A percentile compares a stretch with the other conserved stretches of the same genome.
Evolutionary conservation across 2,888 invertebrate species (phyloP).

Genomic region (Baronia brevicornis): DNA sequence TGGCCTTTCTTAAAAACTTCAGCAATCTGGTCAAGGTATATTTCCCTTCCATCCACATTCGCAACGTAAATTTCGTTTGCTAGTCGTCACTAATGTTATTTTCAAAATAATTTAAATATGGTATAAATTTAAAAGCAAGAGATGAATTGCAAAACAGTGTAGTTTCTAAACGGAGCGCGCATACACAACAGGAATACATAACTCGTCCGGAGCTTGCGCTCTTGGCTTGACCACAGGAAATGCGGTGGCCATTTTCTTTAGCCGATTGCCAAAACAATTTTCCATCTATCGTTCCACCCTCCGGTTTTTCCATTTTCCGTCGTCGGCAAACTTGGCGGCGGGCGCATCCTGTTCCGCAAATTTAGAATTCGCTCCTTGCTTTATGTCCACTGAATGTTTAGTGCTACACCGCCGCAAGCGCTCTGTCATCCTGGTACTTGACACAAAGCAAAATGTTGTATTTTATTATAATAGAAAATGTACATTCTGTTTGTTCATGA

Average conservation of each 20-base stretch:
- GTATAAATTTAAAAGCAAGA: too few species aligned
- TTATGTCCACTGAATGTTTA: slow-evolving; percentile 34
- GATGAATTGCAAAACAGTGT: too few species aligned
- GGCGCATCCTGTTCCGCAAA: slow-evolving; percentile 42
- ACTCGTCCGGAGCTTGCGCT: slow-evolving; percentile 36
- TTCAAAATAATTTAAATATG: too few species aligned
- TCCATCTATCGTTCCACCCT: slow-evolving; percentile 52
- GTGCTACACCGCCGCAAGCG: slow-evolving; percentile 28
- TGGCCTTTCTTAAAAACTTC: too few species aligned
- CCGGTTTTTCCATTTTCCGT: slow-evolving; percentile 60
- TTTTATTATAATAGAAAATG: slow-evolving; percentile 4
- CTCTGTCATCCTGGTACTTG: slow-evolving; percentile 31
- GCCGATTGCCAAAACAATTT: slow-evolving; percentile 63
- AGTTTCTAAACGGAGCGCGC: slow-evolving; percentile 5
- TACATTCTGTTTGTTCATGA: too few species aligned
- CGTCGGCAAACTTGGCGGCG: slow-evolving; percentile 54
- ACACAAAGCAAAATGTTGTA: slow-evolving; percentile 24
- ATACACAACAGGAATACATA: slow-evolving; percentile 48
- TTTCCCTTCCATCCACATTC: too few species aligned
- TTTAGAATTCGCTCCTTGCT: slow-evolving; percentile 43
- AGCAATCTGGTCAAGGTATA: too few species aligned
- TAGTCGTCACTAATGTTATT: too few species aligned
- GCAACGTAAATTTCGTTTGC: too few species aligned
- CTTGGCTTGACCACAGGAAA: slow-evolving; percentile 72
- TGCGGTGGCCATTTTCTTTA: slow-evolving; percentile 61